Evolutionary conservation across 2,113 vertebrate genomes (phyloP), one percentile per base, ranked within the genome.

Genomic region (Tamias sibiricus): DNA sequence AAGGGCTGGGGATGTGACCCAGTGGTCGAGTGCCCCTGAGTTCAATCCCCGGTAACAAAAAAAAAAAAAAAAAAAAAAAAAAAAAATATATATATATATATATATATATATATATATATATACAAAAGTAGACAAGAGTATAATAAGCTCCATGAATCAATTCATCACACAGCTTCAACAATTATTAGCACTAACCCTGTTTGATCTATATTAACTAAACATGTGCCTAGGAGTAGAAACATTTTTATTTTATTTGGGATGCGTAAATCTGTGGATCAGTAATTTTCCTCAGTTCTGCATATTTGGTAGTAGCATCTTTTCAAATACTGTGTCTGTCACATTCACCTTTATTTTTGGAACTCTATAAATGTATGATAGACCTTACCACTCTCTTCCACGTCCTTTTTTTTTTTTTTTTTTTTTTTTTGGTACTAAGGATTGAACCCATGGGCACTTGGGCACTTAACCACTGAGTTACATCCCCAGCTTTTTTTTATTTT

Each of bases 251-350:
- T 68, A 22, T 69, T 69, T 88, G 37, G 59, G 59, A 90, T 93
- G 79, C 79, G 93, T 80, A 85, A 74, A 59, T 40, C 7, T 80
- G 42, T 75, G 37, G 26, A 69, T 82, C 75, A 81, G 44, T 86
- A 94, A 68, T 47, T 88, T 91, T 74, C 59, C 76, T 96, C 24
- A 82, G 17, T 75, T 86, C 81, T 83, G 35, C 90, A 77, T 92
- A 80, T 32, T 17, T 71, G 28, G n/a, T 69, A 69, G 19, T 11
- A 52, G 49, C 75, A 49, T 77, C 8, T 49, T 77, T 66, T 66
- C 59, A 76, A 75, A 40, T 20, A 52, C 24, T 80, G 7, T 68
- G 35, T 57, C 49, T 77, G 87, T 14, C 59, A 77, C 59, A 40
- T 72, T 49, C 30, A 32, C 59, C 42, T 49, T 85, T 74, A 30